Conservation (phyloP, 1,140 invertebrate genomes). For the Sipha flava region DNA sequence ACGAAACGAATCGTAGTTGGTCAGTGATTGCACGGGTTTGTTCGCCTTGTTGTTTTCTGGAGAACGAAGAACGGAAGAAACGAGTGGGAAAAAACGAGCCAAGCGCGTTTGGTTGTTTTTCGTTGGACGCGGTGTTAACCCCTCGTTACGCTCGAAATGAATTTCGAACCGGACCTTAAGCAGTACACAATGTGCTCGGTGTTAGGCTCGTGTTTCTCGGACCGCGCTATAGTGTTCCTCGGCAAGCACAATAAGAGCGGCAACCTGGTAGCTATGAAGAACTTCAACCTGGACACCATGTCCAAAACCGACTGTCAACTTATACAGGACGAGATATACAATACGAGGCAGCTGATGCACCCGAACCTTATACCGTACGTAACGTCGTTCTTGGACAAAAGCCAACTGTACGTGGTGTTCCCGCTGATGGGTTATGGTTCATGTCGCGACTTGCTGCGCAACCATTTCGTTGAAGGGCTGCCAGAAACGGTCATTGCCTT, state of each 20-base stretch:
- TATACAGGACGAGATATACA: slow-evolving; percentile 63
- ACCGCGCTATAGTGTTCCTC: slow-evolving; percentile 57
- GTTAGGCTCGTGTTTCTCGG: slow-evolving; percentile 58
- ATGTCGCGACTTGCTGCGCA: slow-evolving; percentile 65
- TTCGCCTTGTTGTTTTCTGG: no score
- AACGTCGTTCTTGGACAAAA: slow-evolving; percentile 62
- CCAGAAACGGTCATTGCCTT: slow-evolving; percentile 71
- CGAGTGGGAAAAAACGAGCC: no score
- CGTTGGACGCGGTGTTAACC: no score
- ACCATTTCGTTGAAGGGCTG: slow-evolving; percentile 66
- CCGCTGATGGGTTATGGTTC: slow-evolving; percentile 74
- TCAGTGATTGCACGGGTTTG: no score
- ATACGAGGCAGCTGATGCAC: slow-evolving; percentile 65
- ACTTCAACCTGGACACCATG: slow-evolving; percentile 62
- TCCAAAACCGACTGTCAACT: slow-evolving; percentile 49
- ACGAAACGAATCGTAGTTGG: no score
- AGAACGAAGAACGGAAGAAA: no score
- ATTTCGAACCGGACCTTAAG: slow-evolving; percentile 40
- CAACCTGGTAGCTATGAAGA: slow-evolving; percentile 62
- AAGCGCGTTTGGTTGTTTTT: no score
- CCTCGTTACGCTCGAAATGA: slow-evolving; percentile 27
- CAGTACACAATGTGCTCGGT: slow-evolving; percentile 47
- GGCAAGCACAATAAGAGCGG: slow-evolving; percentile 58
- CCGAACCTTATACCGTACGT: slow-evolving; percentile 64
- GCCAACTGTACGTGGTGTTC: slow-evolving; percentile 67